Percentiles rank a stretch among this genome's conserved stretches.
Evolutionary conservation across 2,888 invertebrate species (phyloP).

Genomic region (Parapristionchus giblindavisi): DNA sequence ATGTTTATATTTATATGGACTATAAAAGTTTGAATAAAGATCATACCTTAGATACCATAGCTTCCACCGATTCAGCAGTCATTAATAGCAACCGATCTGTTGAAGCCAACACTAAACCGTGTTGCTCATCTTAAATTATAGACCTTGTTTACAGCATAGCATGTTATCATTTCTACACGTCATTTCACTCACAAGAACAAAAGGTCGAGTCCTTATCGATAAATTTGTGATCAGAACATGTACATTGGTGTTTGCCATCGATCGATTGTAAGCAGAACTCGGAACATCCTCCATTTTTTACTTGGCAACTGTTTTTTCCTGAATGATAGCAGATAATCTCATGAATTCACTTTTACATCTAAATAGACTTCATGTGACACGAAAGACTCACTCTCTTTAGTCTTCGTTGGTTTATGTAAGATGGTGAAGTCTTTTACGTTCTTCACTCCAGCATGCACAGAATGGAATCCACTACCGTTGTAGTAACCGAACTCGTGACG

Average conservation of each 20-base stretch:
- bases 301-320: slow-evolving; percentile 1
- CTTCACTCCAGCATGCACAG: slow-evolving; percentile 31
- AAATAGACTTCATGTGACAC: not conserved
- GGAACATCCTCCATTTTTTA: slow-evolving; percentile 13
- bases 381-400: not conserved
- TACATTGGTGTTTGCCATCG: not conserved
- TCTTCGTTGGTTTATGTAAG: not conserved
- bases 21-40: too few relatives aligned
- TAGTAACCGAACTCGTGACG: slow-evolving; percentile 28
- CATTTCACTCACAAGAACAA: not conserved
- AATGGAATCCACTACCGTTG: slow-evolving; percentile 28
- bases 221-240: slow-evolving; percentile 17
- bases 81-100: too few relatives aligned
- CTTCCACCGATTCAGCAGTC: too few relatives aligned
- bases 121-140: too few relatives aligned
- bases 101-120: too few relatives aligned
- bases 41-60: too few relatives aligned
- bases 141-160: too few relatives aligned
- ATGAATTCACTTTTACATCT: not conserved
- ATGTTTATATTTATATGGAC: too few relatives aligned
- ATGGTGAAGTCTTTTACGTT: slow-evolving; percentile 3
- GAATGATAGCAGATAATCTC: not conserved
- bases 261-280: slow-evolving; percentile 1
- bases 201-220: not conserved
- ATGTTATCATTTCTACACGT: too few relatives aligned